Evolutionary conservation across 2,888 invertebrate genomes (phyloP), one percentile per base, ranked within the genome.

Genomic region (Athalia circularis): DNA sequence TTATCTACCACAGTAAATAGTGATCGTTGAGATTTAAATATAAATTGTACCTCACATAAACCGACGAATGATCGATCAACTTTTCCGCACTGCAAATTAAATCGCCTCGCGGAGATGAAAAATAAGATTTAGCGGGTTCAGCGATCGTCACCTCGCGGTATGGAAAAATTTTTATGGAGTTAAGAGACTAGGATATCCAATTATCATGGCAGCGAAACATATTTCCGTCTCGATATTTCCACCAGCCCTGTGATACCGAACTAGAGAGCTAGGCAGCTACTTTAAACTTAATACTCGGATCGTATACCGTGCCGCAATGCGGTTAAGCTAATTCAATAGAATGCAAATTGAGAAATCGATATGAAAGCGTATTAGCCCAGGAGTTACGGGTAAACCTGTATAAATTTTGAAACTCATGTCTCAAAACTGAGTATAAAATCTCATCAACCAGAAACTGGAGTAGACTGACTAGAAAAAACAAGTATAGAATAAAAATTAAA

Each of bases 241-340:
- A 29, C 29, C 29, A 29, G 29, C 29, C 29, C 29, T 2, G 65
- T 65, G 13, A 48, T 48, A 48, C 48, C 48, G 7, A 48, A 4
- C 47, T 65, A 15, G 48, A 65, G 15, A 15, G 47, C 7, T 13
- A 29, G 65, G 15, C 47, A 48, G 47, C 65, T 65, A 48, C 48
- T 65, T 65, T 13, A 65, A 65, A 65, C 65, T 65, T 65, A 48
- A 65, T 65, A 65, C 48, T 48, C 29, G 29, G 29, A 29, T 29
- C 29, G 29, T 29, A 29, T 52, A 52, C 52, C 11, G 11, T 11
- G 65, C 48, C 65, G 48, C 65, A 65, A 65, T 65, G 65, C 65
- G 65, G 65, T 65, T 65, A 48, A 65, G 65, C 65, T 65, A 47
- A 65, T 65, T 48, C 29, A 65, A 65, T 65, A 48, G 5, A 65